phyloP scores from a whole-genome alignment of 2,888 invertebrate genomes.

The Cheilosia soror region DNA sequence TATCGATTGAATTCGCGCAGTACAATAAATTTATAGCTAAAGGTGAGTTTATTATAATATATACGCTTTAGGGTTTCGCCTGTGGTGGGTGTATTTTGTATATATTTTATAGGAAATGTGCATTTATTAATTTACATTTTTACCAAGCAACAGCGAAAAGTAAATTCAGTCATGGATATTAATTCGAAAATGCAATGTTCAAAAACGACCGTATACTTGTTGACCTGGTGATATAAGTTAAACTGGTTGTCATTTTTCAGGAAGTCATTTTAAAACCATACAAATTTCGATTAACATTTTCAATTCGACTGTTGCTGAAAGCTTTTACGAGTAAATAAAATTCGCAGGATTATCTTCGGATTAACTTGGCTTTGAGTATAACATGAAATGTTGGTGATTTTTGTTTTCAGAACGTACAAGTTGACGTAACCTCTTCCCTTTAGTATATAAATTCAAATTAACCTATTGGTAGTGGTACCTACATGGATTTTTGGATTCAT shows the following conservation, averaged over 20 bases:
- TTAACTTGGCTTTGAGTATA: neutral
- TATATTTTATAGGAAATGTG: neutral
- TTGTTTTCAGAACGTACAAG: neutral
- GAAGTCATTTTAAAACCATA: neutral
- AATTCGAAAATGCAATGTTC: slow-evolving; percentile 8
- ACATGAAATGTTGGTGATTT: neutral
- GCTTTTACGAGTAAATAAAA: neutral
- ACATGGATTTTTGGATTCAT: too few relatives aligned
- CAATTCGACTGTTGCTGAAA: neutral
- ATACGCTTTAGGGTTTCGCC: neutral
- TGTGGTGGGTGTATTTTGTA: neutral
- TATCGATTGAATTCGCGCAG: slow-evolving; percentile 94
- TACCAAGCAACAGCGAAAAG: neutral
- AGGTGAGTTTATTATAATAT: slow-evolving; percentile 78
- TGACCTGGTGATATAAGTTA: neutral
- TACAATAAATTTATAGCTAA: slow-evolving; percentile 85
- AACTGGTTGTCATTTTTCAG: slow-evolving; percentile 13
- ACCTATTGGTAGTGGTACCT: too few relatives aligned
- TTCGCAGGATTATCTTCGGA: neutral
- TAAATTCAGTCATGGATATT: neutral
- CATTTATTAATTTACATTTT: slow-evolving; percentile 35
- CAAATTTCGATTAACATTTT: slow-evolving; percentile 3
- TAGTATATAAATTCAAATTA: too few relatives aligned
- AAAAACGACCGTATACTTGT: neutral
- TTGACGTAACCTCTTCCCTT: too few relatives aligned